Evolutionary conservation across 1,140 invertebrate species (phyloP), one percentile per base, ranked within the genome.

Genomic region (Meloidogyne chitwoodi): DNA sequence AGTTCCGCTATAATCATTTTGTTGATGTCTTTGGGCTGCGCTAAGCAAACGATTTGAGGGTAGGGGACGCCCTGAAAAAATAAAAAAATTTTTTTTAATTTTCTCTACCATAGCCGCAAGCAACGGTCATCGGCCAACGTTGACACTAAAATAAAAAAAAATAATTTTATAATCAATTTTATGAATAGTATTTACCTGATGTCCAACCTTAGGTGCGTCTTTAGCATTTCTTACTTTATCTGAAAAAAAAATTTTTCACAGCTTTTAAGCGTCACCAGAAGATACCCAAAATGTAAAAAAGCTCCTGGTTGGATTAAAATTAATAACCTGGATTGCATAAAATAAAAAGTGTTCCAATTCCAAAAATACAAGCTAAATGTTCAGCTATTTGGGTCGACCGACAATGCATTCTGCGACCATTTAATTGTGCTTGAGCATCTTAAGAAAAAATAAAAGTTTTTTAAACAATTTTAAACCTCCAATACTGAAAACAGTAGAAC

Each of bases 341-440:
- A 62, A 83, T 81, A 67, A 83, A 83, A 2, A 83, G 70, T 2
- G 81, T 84, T 24, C 80, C 77, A 56, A 83, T 80, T 31, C 79
- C 67, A 68, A 83, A 83, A 64, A 83, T 83, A 26, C 78, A 77
- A n/a, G 82, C 80, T 10, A 83, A 66, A 72, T 83, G 82, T 73
- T 83, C 82, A 16, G 82, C 77, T 14, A 74, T 81, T 66, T 80
- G 77, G 0, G 82, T 82, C 22, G 70, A 80, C 4, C 83, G 80
- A 65, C 82, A 84, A 66, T 84, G 44, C 74, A 83, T 82, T 76
- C 83, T 74, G 19, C 80, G 74, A 41, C 82, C 82, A 48, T 82
- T 80, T 12, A 83, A 69, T 70, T 83, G 16, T 24, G 82, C 83
- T 81, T 83, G 82, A 31, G 81, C 81, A 64, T 83, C 82, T 83